A percentile compares a stretch with the other conserved stretches of the same genome.
These are phyloP conservation scores for Oceanodroma tethys DNA, from an alignment of 2,113 vertebrate species.

Conservation along the genomic window DNA sequence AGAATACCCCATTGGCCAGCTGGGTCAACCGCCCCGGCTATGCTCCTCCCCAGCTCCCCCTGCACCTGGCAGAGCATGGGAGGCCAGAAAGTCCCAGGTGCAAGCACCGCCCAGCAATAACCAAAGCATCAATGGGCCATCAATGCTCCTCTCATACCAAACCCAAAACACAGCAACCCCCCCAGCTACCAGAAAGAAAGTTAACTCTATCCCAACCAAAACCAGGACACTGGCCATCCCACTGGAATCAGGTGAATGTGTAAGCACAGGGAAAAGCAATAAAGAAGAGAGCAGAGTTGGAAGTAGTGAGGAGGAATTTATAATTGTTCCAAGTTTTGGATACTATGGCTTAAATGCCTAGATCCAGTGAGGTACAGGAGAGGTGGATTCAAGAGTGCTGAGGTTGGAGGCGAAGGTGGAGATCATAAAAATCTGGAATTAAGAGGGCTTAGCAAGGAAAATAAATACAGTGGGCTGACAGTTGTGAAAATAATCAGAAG, in stretches of 20 bases:
- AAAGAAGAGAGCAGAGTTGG: neutral
- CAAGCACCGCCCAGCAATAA: no score
- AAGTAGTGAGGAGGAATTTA: neutral
- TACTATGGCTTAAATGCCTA: neutral
- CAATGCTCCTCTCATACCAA: no score
- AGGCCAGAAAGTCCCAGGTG: no score
- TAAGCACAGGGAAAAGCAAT: neutral
- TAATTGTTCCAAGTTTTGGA: neutral
- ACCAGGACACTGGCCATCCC: no score
- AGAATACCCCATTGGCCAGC: no score
- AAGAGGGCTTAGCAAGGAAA: neutral
- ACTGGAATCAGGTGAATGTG: neutral
- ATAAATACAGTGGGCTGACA: neutral
- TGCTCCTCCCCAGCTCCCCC: no score
- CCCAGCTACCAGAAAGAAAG: no score
- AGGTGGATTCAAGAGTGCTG: neutral
- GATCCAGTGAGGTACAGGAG: neutral
- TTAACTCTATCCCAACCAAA: no score
- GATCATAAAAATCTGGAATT: neutral
- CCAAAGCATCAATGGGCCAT: no score
- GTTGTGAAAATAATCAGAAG: neutral
- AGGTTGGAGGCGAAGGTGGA: neutral
- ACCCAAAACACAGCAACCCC: no score
- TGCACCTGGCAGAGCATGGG: no score
- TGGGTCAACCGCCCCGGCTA: no score